Conservation (phyloP, 2,888 invertebrate genomes). For the Artemia sp. region DNA sequence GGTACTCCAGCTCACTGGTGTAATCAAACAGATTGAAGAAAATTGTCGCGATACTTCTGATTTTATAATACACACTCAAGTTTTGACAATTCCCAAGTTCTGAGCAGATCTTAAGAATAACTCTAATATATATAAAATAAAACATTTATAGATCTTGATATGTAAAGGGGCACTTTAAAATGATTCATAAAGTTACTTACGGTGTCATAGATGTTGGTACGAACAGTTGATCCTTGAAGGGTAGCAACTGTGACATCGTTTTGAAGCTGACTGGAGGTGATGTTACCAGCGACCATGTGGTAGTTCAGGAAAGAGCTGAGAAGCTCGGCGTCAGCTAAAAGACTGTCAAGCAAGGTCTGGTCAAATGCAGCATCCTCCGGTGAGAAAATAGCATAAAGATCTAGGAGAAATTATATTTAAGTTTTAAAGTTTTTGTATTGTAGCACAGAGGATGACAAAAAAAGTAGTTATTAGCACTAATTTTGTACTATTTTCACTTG, state of each 20-base stretch:
- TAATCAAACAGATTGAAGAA: too few relatives aligned
- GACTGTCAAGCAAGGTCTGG: slow-evolving; percentile 3
- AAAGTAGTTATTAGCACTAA: too few relatives aligned
- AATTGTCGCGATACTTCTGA: too few relatives aligned
- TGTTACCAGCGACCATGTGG: slow-evolving; percentile 19
- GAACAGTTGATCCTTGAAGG: neutral
- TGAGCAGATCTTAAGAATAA: too few relatives aligned
- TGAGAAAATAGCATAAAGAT: neutral
- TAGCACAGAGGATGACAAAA: too few relatives aligned
- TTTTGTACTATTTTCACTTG: too few relatives aligned
- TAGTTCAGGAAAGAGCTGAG: slow-evolving; percentile 17
- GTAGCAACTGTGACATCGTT: neutral
- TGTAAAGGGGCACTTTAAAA: neutral
- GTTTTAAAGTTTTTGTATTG: too few relatives aligned
- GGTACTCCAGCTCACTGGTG: too few relatives aligned
- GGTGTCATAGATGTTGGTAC: neutral
- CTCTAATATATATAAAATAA: too few relatives aligned
- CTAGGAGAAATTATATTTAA: neutral
- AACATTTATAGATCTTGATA: neutral
- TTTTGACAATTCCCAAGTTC: too few relatives aligned
- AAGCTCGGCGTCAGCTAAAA: slow-evolving; percentile 4
- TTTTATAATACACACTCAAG: too few relatives aligned
- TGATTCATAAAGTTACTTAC: neutral
- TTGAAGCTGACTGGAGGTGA: slow-evolving; percentile 6
- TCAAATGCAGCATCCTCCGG: slow-evolving; percentile 8